A percentile compares a stretch with the other conserved stretches of the same genome.
phyloP scores from a whole-genome alignment of 2,113 vertebrate species.

The Vireo altiloquus region DNA sequence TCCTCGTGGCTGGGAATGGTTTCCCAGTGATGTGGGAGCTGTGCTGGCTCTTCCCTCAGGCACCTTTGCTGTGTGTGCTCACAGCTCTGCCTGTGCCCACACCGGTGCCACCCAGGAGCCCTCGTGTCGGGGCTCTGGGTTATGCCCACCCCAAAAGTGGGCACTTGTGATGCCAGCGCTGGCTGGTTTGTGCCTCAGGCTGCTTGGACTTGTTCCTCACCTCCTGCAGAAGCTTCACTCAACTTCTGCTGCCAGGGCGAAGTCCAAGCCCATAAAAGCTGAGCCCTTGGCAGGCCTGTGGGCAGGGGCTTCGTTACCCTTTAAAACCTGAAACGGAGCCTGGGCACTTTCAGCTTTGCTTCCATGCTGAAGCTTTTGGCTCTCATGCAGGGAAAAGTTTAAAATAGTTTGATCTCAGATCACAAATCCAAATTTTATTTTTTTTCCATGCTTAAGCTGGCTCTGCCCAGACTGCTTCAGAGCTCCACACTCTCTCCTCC shows the following conservation, averaged over 20 bases:
- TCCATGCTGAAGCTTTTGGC: background rate
- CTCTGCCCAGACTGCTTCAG: background rate
- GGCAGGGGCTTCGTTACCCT: background rate
- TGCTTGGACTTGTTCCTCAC: background rate
- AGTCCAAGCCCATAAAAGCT: background rate
- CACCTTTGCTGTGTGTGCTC: accelerated
- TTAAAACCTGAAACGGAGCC: background rate
- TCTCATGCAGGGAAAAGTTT: background rate
- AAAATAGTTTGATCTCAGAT: background rate
- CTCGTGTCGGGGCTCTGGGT: accelerated
- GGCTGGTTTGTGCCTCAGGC: background rate
- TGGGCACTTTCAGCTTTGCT: background rate
- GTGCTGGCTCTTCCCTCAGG: background rate
- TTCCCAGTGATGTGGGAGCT: background rate
- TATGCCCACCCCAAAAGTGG: background rate
- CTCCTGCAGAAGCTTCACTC: background rate
- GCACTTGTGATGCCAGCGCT: background rate
- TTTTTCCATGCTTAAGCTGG: background rate
- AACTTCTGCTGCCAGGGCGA: background rate
- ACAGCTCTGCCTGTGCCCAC: background rate
- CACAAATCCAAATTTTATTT: background rate
- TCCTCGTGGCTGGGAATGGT: background rate
- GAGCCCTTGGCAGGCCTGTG: background rate
- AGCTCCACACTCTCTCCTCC: background rate
- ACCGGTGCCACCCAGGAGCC: background rate